These are phyloP conservation scores for Deilephila elpenor DNA, from an alignment of 2,888 invertebrate species.

Conservation along the genomic window DNA sequence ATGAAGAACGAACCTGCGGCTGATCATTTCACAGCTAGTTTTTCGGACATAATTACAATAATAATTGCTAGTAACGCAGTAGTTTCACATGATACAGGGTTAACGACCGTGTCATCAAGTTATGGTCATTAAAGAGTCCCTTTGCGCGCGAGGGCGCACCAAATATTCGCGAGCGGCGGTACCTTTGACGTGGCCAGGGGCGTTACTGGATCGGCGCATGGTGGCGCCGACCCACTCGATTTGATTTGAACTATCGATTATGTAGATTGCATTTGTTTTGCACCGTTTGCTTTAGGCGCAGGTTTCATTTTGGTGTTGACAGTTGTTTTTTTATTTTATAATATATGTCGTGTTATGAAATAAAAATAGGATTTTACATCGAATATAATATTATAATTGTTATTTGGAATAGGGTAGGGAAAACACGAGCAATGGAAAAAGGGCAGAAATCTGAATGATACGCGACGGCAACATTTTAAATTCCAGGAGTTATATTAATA, in stretches of 20 bases:
- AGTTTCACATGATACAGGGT: conserved; percentile 5
- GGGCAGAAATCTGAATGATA: no score
- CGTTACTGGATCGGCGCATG: conserved; percentile 1
- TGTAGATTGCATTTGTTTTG: conserved; percentile 14
- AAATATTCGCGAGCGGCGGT: conserved; percentile 32
- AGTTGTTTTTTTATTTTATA: background rate
- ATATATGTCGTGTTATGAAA: no score
- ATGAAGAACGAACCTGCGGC: no score
- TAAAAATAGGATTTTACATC: no score
- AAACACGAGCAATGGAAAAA: no score
- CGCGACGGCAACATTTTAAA: no score
- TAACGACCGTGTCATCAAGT: conserved; percentile 16
- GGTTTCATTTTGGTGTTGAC: background rate
- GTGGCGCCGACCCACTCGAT: background rate
- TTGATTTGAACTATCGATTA: conserved; percentile 8
- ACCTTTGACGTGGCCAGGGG: conserved; percentile 39
- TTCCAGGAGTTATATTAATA: no score
- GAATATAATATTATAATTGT: no score
- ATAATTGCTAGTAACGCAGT: background rate
- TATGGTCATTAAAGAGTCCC: conserved; percentile 26
- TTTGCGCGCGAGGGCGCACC: conserved; percentile 17
- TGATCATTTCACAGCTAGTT: background rate
- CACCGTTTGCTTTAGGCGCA: background rate
- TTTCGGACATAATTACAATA: background rate
- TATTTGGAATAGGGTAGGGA: no score